A percentile compares a stretch with the other conserved stretches of the same genome.
These are phyloP conservation scores for Pemphigus obesinymphae DNA, from an alignment of 1,140 invertebrate genomes.

Conservation along the genomic window DNA sequence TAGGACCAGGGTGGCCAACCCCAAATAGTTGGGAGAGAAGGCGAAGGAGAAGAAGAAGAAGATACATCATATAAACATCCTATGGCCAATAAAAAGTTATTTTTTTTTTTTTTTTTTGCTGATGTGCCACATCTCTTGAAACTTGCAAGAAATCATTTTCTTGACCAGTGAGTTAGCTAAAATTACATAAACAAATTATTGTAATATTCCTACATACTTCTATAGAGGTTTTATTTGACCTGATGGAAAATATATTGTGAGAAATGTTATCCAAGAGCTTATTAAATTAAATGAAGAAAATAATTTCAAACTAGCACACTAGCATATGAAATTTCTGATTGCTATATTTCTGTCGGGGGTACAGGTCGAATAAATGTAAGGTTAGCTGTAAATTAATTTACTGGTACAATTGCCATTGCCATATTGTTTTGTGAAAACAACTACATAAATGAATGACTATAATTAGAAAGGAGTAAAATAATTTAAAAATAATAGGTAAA, in stretches of 20 bases:
- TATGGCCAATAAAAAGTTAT: no score
- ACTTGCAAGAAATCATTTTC: no score
- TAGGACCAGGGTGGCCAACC: no score
- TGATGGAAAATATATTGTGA: background rate
- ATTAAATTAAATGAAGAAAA: background rate
- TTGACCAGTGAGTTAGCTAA: no score
- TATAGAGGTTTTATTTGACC: background rate
- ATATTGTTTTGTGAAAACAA: background rate
- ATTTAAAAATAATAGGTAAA: no score
- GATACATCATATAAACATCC: no score
- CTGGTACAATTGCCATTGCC: background rate
- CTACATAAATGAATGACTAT: background rate
- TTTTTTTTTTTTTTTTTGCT: no score
- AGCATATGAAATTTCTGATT: background rate
- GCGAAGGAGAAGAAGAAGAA: no score
- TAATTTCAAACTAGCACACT: background rate
- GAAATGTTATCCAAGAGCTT: no score
- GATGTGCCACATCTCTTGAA: no score
- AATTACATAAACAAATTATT: no score
- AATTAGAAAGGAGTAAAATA: background rate
- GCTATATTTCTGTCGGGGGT: background rate
- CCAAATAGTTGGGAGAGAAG: no score
- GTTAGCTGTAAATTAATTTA: background rate
- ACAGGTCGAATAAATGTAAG: background rate
- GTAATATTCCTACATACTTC: background rate